phyloP scores from a whole-genome alignment of 2,888 invertebrate species.

The Homarus gammarus region DNA sequence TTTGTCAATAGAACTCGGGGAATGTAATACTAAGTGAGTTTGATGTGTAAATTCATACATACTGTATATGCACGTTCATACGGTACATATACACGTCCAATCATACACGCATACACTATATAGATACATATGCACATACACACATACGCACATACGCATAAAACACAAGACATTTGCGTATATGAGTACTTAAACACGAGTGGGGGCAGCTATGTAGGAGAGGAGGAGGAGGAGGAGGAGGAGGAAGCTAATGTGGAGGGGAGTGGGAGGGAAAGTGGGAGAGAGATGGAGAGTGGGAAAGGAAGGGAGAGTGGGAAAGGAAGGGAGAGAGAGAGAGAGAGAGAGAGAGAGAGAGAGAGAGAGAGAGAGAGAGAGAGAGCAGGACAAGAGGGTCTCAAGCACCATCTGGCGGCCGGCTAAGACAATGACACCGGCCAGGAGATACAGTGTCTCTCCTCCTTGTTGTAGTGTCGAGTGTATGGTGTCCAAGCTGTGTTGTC shows the following conservation, averaged over 20 bases:
- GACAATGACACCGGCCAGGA: conserved; percentile 38
- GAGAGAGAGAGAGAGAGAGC: conserved; percentile 18
- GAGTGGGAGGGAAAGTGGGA: neutral
- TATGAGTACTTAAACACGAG: neutral
- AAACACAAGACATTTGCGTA: neutral
- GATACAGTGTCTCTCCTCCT: neutral
- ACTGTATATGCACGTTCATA: neutral
- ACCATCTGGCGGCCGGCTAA: conserved; percentile 55
- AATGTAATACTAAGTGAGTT: no score
- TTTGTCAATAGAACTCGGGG: no score
- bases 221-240: neutral
- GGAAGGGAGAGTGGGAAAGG: neutral
- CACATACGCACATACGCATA: neutral
- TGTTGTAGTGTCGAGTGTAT: conserved; percentile 2
- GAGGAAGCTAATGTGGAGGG: neutral
- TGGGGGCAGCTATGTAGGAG: neutral
- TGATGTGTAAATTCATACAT: no score
- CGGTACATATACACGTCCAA: neutral
- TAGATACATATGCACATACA: conserved; percentile 5
- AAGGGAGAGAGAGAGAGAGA: conserved; percentile 9
- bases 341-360: neutral
- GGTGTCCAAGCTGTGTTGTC: no score
- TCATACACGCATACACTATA: neutral
- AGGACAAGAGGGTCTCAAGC: conserved; percentile 51
- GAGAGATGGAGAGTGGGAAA: neutral